Evolutionary conservation across 2,888 invertebrate species (phyloP), one percentile per base, ranked within the genome.

Genomic region (Aspidiotus destructor): DNA sequence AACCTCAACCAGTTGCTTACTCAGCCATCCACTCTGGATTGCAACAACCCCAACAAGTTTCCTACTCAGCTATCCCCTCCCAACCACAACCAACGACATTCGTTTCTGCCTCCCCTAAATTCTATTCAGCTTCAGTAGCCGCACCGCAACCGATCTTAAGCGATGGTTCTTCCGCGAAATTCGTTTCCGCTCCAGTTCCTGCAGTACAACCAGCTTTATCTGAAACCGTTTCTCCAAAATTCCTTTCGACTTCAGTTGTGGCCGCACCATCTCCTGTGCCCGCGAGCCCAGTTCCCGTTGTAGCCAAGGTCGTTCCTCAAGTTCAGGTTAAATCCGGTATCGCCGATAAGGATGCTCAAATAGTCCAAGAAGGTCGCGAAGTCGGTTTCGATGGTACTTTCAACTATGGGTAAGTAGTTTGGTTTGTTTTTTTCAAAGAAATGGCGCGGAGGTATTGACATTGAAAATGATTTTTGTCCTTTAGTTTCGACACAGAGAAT

Each of bases 371-470:
- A 72, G 78, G 79, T 41, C 79, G 77, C 65, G 80, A 80, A 11
- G 74, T 77, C 44, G 74, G 74, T 52, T 79, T 79, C 17, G 82
- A 83, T 71, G 83, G 83, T 74, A 81, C 82, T 7, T 83, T 86
- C 69, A 83, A 79, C 58, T 84, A 81, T 76, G 75, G 74, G 83
- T 83, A 76, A 78, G 78, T 77, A 71, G 9, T 13, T 11, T 57
- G n/a, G 15, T n/a, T 57, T 11, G 2, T 48, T 48, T 17, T 11
- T n/a, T 57, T 17, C 3, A 57, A 11, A 16, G 28, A 16, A 17
- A 57, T 10, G 57, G 15, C 11, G 57, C 3, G 28, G 7, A 6
- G 2, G 15, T 57, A n/a, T 57, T 57, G 11, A 28, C 57, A 7
- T 57, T 48, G 48, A 48, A 68, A 44, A 8, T 40, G 44, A 1